These are phyloP conservation scores for Julus scandinavius DNA, from an alignment of 2,888 invertebrate species.

Conservation along the genomic window DNA sequence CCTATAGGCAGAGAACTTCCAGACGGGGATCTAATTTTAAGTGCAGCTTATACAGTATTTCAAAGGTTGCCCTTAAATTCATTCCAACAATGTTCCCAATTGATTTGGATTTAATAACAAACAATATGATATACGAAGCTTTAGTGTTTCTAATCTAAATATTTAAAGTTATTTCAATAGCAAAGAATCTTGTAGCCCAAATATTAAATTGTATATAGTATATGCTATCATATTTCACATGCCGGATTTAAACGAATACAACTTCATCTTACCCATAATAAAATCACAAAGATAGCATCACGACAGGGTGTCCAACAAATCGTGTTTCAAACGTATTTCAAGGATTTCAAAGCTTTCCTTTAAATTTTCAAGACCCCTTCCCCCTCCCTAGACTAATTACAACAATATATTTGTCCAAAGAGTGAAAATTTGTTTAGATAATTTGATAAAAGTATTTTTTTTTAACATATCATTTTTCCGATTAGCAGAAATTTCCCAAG, in stretches of 20 bases:
- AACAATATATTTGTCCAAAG: no score
- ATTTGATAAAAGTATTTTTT: no score
- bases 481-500: no score
- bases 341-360: no score
- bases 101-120: background rate
- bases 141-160: background rate
- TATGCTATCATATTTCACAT: background rate
- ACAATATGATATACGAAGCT: background rate
- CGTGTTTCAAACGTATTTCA: no score
- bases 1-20: background rate
- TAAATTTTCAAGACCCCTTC: no score
- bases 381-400: no score
- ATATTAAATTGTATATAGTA: no score
- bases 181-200: background rate
- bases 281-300: background rate
- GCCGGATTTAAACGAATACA: background rate
- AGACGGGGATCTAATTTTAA: background rate
- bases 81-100: background rate
- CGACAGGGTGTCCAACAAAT: no score
- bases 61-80: constrained; percentile 11
- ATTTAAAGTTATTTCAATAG: background rate
- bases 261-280: no score
- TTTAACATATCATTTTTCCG: no score
- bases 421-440: no score
- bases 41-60: constrained; percentile 4